Evolutionary conservation across 1,140 invertebrate species (phyloP).

Genomic region (Drosophila pseudoananassae): DNA sequence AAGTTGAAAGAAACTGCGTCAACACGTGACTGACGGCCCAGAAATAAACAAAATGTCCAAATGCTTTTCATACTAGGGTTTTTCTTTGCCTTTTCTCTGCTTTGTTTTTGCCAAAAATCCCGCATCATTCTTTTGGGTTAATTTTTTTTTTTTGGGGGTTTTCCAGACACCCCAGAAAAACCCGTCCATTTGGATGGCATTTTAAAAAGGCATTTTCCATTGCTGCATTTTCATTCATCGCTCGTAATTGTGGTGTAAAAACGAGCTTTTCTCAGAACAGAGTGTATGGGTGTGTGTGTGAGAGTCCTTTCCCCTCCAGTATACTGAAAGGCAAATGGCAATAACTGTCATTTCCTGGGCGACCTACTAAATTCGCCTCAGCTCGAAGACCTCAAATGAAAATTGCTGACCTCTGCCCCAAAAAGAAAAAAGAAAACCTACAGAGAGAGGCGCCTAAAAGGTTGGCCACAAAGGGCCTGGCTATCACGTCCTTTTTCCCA

Average conservation of each 20-base stretch:
- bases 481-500: conserved; percentile 36
- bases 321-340: conserved; percentile 56
- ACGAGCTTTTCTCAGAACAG: conserved; percentile 29
- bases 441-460: conserved; percentile 36
- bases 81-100: conserved; percentile 3
- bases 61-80: conserved; percentile 37
- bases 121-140: conserved; percentile 37
- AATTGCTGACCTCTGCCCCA: conserved; percentile 73
- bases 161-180: background rate
- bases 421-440: conserved; percentile 1
- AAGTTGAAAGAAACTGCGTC: conserved; percentile 23
- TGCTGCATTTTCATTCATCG: conserved; percentile 79
- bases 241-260: conserved; percentile 78
- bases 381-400: conserved; percentile 61
- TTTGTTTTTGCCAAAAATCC: conserved; percentile 55
- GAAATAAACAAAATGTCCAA: conserved; percentile 60
- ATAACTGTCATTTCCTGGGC: conserved; percentile 78
- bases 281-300: background rate
- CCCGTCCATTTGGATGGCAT: conserved; percentile 26
- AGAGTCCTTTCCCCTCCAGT: background rate
- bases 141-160: conserved; percentile 6
- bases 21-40: conserved; percentile 53
- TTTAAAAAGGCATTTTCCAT: conserved; percentile 75
- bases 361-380: conserved; percentile 71
- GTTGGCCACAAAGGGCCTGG: conserved; percentile 49